Evolutionary conservation across 2,113 vertebrate species (phyloP), one percentile per base, ranked within the genome.

Genomic region (Sebastes fasciatus): DNA sequence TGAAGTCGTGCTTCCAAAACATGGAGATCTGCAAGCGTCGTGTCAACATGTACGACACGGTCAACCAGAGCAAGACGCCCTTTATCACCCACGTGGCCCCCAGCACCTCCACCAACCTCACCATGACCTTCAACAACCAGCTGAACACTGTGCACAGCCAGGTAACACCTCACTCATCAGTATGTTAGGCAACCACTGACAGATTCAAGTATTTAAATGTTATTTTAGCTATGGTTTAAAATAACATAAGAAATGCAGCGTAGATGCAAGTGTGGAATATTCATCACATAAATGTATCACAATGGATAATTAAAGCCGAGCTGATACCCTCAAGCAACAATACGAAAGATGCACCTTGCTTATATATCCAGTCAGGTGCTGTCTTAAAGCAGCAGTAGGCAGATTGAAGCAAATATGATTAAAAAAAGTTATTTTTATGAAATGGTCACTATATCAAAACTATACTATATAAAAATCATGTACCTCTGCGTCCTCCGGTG

Each of bases 51-150:
- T 99, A 99, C 40, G 98, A 99, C 94, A 96, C 98, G 0, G 97
- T 99, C 94, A 99, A 98, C 95, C 98, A 99, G 96, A 99, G 98
- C 97, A 99, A 99, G 95, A 99, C 98, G 0, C 98, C 98, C 57
- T 99, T 99, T 93, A 99, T 99, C 95, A 97, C 98, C 43, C 98
- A 99, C 0, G 97, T 99, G 92, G 98, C 98, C 94, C 98, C 98
- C 79, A 99, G 96, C 95, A 99, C 98, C 46, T 99, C 98, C 11
- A 99, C 97, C 93, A 99, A 99, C 95, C 94, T 99, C 96, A 99
- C 98, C 94, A 99, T 99, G 98, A 99, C 98, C 91, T 99, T 99
- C 95, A 99, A 98, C 95, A 99, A 97, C 96, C 98, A 99, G 96
- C 97, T 99, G 80, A 99, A 97, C 95, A 98, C 97, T 92, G 98